Base-by-base conservation (phyloP, 2,797 vertebrate genomes). In the Macroramphosus scolopax region DNA sequence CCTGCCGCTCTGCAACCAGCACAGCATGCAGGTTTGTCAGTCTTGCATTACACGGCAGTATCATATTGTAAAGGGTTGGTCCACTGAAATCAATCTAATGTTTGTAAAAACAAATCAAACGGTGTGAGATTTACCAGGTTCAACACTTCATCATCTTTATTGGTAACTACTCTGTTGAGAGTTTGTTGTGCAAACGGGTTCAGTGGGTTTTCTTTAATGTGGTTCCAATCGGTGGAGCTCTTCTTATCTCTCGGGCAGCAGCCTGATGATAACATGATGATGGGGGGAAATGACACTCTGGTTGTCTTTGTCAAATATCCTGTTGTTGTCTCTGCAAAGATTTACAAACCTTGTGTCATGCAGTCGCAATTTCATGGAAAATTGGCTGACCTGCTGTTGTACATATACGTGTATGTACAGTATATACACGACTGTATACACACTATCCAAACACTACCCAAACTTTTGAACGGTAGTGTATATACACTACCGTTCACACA, bases 21-120 rank as follows among this genome's bases (percentile, higher is more conserved):
- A 68, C 44, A 64, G 51, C 68, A 65, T 70, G 45, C 80, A 89
- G 88, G 87, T 90, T 81, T 41, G 16, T 29, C 26, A n/a, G 11
- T 15, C 14, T 14, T 6, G 13, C n/a, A 20, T 25, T n/a, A 28
- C 6, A 54, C 17, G 15, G 8, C 24, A 15, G 14, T 14, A 1
- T 29, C 28, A 15, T 17, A 29, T 29, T 10, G 6, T n/a, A n/a
- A n/a, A n/a, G n/a, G n/a, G n/a, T n/a, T n/a, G n/a, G n/a, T n/a
- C n/a, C n/a, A n/a, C n/a, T 22, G 20, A 22, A 22, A 22, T 22
- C 20, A 3, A 22, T 22, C 20, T 22, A 22, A 22, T 22, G 20
- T 3, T 3, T 22, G 20, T 6, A 31, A 15, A 39, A 41, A 14
- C 16, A n/a, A 12, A 17, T 26, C 17, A 4, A 51, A 1, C 36